phyloP scores from a whole-genome alignment of 1,140 invertebrate genomes.

The Sminthurinus signatus region DNA sequence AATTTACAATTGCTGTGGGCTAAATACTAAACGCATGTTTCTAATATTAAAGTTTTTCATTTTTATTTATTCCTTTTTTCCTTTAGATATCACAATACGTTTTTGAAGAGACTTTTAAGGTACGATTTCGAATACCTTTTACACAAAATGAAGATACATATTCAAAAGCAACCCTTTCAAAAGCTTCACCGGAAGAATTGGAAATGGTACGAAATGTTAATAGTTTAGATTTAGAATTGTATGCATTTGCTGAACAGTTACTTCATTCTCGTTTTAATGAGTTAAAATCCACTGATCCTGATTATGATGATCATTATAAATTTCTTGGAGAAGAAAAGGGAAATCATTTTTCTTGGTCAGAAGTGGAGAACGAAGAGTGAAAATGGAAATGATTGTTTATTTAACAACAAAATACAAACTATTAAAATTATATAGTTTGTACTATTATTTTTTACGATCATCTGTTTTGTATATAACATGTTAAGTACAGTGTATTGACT shows the following conservation, averaged over 20 bases:
- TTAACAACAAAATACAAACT: no score
- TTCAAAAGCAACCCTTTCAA: slow-evolving; percentile 66
- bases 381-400: no score
- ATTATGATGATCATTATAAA: slow-evolving; percentile 61
- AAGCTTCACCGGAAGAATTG: slow-evolving; percentile 63
- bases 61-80: slow-evolving; percentile 22
- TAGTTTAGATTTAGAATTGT: slow-evolving; percentile 84
- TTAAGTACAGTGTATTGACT: no score
- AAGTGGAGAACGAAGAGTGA: slow-evolving; percentile 43
- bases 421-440: no score
- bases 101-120: slow-evolving; percentile 95
- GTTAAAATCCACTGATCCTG: slow-evolving; percentile 66
- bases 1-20: no score
- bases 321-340: slow-evolving; percentile 42
- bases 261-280: slow-evolving; percentile 77
- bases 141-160: slow-evolving; percentile 84
- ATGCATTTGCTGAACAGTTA: slow-evolving; percentile 84
- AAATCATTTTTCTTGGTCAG: slow-evolving; percentile 43
- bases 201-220: slow-evolving; percentile 73
- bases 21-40: no score
- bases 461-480: no score
- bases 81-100: slow-evolving; percentile 81
- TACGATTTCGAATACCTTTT: slow-evolving; percentile 80
- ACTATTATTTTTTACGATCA: no score
- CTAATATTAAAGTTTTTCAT: no score